phyloP scores from a whole-genome alignment of 2,113 vertebrate species.

The human region GRCh38 chr14:79406001-79406500 shows the following conservation, averaged over 20 bases:
- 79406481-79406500: too few relatives aligned
- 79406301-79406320: too few relatives aligned
- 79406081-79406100: background rate
- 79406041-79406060: background rate
- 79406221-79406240: background rate
- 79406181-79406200: background rate
- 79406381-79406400: too few relatives aligned
- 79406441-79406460: too few relatives aligned
- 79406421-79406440: too few relatives aligned
- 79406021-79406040: background rate
- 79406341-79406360: too few relatives aligned
- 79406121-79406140: background rate
- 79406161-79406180: background rate
- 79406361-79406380: too few relatives aligned
- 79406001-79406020: background rate
- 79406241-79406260: too few relatives aligned
- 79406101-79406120: background rate
- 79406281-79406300: rapidly evolving
- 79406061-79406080: background rate
- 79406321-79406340: too few relatives aligned
- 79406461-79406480: too few relatives aligned
- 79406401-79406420: too few relatives aligned
- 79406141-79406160: background rate
- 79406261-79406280: rapidly evolving
- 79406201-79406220: background rate